phyloP scores from a whole-genome alignment of 2,888 invertebrate species.

The Masnerella sp. region DNA sequence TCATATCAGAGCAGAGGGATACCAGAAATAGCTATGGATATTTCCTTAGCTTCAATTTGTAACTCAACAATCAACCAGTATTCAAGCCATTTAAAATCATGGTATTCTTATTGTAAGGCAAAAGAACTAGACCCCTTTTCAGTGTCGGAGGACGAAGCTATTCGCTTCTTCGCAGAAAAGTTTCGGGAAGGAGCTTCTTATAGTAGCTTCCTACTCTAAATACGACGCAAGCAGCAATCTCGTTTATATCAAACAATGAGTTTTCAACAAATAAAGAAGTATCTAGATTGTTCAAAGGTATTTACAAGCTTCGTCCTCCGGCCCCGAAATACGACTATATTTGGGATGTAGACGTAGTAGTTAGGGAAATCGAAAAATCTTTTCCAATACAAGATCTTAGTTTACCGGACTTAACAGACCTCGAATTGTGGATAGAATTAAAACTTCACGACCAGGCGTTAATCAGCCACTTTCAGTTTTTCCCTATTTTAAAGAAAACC shows the following conservation, averaged over 20 bases:
- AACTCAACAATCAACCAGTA: slow-evolving; percentile 24
- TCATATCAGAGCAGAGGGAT: slow-evolving; percentile 56
- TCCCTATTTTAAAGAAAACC: not conserved
- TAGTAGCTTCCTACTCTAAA: no score
- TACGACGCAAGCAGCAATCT: slow-evolving; percentile 13
- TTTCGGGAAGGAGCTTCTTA: no score
- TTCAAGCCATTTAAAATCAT: not conserved
- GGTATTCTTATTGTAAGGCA: not conserved
- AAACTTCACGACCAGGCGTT: not conserved
- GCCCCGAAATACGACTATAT: not conserved
- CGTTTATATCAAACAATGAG: not conserved
- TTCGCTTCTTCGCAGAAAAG: no score
- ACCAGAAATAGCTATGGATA: slow-evolving; percentile 32
- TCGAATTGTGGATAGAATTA: not conserved
- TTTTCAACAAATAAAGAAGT: not conserved
- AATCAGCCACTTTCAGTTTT: not conserved
- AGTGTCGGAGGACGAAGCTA: not conserved
- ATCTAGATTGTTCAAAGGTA: not conserved
- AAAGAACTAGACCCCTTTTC: slow-evolving; percentile 1
- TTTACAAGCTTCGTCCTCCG: not conserved
- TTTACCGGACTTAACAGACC: slow-evolving; percentile 28
- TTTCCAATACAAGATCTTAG: slow-evolving; percentile 11
- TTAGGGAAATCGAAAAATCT: not conserved
- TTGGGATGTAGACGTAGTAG: not conserved
- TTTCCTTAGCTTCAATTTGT: slow-evolving; percentile 5